Evolutionary conservation across 2,888 invertebrate species (phyloP), one percentile per base, ranked within the genome.

Genomic region (Cerastis rubricosa): DNA sequence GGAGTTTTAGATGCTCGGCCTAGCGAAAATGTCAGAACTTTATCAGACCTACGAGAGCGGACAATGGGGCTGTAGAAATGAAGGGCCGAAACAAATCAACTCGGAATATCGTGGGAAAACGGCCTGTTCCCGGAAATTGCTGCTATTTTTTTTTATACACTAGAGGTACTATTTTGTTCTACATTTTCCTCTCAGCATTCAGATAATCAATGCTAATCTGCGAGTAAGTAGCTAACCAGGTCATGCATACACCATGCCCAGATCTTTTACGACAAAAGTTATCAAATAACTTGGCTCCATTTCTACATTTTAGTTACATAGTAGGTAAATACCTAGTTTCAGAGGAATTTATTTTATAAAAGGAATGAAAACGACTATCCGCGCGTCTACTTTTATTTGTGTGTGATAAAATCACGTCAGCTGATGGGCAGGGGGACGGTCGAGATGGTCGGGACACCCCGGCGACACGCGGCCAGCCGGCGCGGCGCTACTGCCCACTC

Each of bases 381-480:
- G 47, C 63, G 81, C 70, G 67, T 73, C 72, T 80, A 68, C 68
- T 72, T 78, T 76, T 78, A 85, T 81, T 82, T 82, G 71, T 76
- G 65, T 71, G 85, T 83, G 87, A 90, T 89, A 89, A 89, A 87
- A 87, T 84, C 79, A 71, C 71, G 83, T 84, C 80, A 87, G 82
- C 83, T 83, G 79, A 75, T 74, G 68, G 80, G 72, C 40, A 43
- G 74, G 83, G 83, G 76, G 69, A 68, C 59, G 51, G 76, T 45
- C 29, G 54, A 71, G 54, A 45, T 64, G 78, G 29, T 40, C 61
- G 76, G 85, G 89, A 87, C 86, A 81, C 70, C 76, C 61, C 82
- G 87, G 85, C 90, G 88, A 68, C 87, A 72, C 63, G 59, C 74
- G 74, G 83, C 85, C 85, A 91, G 90, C 89, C 92, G 74, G 90